phyloP scores from a whole-genome alignment of 2,797 vertebrate genomes.

The Novumbra hubbsi region DNA sequence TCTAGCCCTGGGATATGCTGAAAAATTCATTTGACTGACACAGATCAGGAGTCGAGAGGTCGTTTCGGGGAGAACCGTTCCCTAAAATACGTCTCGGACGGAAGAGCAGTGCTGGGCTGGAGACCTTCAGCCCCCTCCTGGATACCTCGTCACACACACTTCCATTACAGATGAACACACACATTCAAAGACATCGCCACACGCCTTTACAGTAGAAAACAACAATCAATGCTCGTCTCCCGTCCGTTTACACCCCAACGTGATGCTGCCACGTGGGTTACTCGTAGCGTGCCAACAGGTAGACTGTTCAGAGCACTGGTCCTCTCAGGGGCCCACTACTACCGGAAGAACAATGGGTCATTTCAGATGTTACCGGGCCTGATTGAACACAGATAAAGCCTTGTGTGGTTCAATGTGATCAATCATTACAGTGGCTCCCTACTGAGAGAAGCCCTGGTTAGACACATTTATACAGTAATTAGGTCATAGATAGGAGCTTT shows the following conservation, averaged over 20 bases:
- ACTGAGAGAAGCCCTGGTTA: background rate
- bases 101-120: background rate
- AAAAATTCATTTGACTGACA: constrained; percentile 82
- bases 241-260: constrained; percentile 48
- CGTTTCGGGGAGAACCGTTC: constrained; percentile 50
- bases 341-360: background rate
- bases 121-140: background rate
- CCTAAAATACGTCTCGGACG: constrained; percentile 27
- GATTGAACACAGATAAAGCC: too few relatives aligned
- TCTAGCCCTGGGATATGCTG: constrained; percentile 81
- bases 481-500: too few relatives aligned
- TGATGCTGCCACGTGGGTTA: constrained; percentile 11
- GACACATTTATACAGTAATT: background rate
- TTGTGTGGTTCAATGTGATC: background rate
- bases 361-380: background rate
- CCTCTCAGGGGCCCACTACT: background rate
- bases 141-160: background rate
- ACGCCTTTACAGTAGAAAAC: constrained; percentile 43
- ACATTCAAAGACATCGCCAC: background rate
- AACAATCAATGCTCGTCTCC: constrained; percentile 64
- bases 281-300: background rate
- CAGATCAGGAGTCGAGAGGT: constrained; percentile 74
- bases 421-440: background rate
- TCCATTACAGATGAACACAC: constrained; percentile 25
- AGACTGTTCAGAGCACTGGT: background rate